Conservation (phyloP, 2,113 vertebrate genomes). For the Dasyornis broadbenti region DNA sequence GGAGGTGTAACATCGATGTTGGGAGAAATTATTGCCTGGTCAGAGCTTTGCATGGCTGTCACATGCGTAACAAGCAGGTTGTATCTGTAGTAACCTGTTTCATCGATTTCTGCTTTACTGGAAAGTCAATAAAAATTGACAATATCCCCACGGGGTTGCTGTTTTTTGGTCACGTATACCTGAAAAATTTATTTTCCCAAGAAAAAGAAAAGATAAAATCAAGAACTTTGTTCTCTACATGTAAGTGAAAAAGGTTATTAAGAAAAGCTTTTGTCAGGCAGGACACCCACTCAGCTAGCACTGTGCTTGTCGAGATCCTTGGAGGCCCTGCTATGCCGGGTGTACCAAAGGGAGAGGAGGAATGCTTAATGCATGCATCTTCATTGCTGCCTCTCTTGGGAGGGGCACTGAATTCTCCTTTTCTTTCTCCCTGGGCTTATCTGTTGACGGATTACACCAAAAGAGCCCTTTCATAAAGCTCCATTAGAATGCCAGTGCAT, state of each 20-base stretch:
- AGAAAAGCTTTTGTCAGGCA: neutral
- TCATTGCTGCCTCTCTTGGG: neutral
- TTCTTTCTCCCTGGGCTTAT: neutral
- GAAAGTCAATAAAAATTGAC: neutral
- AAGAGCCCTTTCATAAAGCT: constrained; percentile 5
- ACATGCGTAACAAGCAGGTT: neutral
- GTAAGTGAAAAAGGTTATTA: neutral
- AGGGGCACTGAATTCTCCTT: neutral
- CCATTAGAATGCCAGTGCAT: constrained; percentile 34
- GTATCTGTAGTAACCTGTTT: neutral
- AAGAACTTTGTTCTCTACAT: neutral
- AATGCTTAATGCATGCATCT: constrained; percentile 1
- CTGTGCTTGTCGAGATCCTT: neutral
- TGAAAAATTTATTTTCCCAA: neutral
- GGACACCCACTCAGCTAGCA: neutral
- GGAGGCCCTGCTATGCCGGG: neutral
- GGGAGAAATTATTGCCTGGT: neutral
- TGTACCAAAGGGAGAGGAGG: neutral
- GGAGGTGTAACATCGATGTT: accelerated
- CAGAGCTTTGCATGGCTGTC: neutral
- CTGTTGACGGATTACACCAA: neutral
- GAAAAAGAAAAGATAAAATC: neutral
- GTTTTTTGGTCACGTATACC: neutral
- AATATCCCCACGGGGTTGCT: neutral
- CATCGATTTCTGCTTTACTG: neutral